Evolutionary conservation across 1,140 invertebrate genomes (phyloP), one percentile per base, ranked within the genome.

Genomic region (Bombus vancouverensis): DNA sequence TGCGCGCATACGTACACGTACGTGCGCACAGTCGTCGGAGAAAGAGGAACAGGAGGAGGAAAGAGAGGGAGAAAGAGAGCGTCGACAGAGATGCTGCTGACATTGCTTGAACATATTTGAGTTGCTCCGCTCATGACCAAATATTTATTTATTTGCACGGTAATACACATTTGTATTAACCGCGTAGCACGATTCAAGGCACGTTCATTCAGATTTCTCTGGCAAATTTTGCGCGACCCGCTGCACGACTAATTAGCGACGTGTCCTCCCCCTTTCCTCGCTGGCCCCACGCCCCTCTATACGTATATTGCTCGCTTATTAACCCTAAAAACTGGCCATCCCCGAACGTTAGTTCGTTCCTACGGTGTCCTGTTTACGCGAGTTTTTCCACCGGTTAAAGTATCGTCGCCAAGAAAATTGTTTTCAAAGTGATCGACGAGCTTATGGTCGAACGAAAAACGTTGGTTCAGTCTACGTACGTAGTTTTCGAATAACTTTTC

Each of bases 71-170:
- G 89, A 88, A 86, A 87, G 87, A 87, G 87, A 88, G 86, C 91
- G 85, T 88, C 83, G 89, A 85, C 86, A 91, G 89, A 90, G 92
- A 91, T 92, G 92, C 83, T 90, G 92, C 91, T 93, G 91, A 93
- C 92, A 93, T 92, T 92, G 92, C 92, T 94, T 92, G 88, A 93
- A 93, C 91, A 93, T 94, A 93, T 94, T 94, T 94, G 93, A 93
- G 90, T 90, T 92, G 91, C 92, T 93, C 90, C 92, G 91, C 92
- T 92, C 90, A 90, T 92, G 90, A 91, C 92, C 93, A 94, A 94
- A 94, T 94, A 94, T 94, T 94, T 94, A 94, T 94, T 93, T 94
- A 92, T 94, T 94, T 94, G 92, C 92, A 87, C 88, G 91, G 91
- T 92, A 93, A 94, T 94, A 93, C 89, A 92, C 91, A 92, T 92